Percentiles rank a stretch among this genome's conserved stretches.
These are phyloP conservation scores for Ginglymostoma cirratum DNA, from an alignment of 2,113 vertebrate species.

Conservation along the genomic window DNA sequence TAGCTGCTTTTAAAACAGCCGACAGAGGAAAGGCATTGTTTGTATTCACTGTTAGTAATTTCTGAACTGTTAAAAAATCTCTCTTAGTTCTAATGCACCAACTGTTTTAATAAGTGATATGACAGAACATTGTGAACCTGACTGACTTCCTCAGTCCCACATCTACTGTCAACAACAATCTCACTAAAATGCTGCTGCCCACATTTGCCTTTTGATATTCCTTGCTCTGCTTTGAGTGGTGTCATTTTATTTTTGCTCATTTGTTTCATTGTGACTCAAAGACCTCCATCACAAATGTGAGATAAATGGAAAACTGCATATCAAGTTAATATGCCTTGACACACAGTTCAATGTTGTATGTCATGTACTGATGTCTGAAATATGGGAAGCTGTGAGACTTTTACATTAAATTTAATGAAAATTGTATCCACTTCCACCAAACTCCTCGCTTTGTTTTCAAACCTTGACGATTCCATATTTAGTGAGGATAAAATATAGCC, in stretches of 20 bases:
- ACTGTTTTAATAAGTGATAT: not conserved
- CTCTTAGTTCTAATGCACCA: not conserved
- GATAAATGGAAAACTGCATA: not conserved
- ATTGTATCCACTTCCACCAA: not conserved
- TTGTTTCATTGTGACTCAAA: not conserved
- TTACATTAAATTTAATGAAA: not conserved
- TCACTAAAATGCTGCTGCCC: not conserved
- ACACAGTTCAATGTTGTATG: not conserved
- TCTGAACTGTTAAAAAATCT: not conserved
- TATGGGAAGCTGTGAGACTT: not conserved
- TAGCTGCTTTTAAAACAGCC: not conserved
- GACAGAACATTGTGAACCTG: not conserved
- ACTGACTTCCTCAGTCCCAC: not conserved
- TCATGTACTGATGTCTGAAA: not conserved
- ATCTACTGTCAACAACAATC: not conserved
- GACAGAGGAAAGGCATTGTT: not conserved
- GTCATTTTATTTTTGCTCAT: not conserved
- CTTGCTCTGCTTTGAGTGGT: not conserved
- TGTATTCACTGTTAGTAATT: not conserved
- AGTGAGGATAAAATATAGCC: not conserved
- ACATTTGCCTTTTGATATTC: not conserved
- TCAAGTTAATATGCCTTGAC: not conserved
- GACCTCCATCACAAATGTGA: not conserved
- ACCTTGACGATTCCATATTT: not conserved
- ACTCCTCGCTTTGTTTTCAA: not conserved